A percentile compares a stretch with the other conserved stretches of the same genome.
Evolutionary conservation across 1,140 invertebrate species (phyloP).

Genomic region (Triops cancriformis): DNA sequence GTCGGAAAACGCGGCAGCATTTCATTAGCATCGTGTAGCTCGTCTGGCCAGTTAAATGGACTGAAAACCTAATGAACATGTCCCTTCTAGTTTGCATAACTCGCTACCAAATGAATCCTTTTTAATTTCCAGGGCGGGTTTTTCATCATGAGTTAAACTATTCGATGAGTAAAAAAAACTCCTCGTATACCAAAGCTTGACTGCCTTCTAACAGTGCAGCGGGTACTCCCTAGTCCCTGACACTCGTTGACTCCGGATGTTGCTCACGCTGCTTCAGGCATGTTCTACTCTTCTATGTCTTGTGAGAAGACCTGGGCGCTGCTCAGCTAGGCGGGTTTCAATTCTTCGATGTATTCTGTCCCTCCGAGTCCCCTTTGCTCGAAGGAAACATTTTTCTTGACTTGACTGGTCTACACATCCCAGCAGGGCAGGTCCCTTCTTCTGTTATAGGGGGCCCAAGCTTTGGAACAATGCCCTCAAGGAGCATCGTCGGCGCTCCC

Average conservation of each 20-base stretch:
- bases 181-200: no score
- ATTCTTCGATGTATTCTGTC: slow-evolving; percentile 3
- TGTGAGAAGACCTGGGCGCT: background rate
- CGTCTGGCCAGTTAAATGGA: no score
- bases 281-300: background rate
- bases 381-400: background rate
- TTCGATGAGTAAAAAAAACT: no score
- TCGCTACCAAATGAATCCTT: no score
- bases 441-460: background rate
- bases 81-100: no score
- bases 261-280: slow-evolving; percentile 8
- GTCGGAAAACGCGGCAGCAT: no score
- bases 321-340: background rate
- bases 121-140: no score
- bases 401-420: background rate
- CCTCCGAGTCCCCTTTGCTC: background rate
- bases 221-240: background rate
- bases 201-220: background rate
- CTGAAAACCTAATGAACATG: no score
- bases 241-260: slow-evolving; percentile 6
- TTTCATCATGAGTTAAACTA: no score
- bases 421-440: background rate
- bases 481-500: slow-evolving; percentile 7
- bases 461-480: background rate
- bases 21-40: no score